phyloP scores from a whole-genome alignment of 30 jellyfish, hydroid and myxozoan species.

The Turritopsis dohrnii region DNA sequence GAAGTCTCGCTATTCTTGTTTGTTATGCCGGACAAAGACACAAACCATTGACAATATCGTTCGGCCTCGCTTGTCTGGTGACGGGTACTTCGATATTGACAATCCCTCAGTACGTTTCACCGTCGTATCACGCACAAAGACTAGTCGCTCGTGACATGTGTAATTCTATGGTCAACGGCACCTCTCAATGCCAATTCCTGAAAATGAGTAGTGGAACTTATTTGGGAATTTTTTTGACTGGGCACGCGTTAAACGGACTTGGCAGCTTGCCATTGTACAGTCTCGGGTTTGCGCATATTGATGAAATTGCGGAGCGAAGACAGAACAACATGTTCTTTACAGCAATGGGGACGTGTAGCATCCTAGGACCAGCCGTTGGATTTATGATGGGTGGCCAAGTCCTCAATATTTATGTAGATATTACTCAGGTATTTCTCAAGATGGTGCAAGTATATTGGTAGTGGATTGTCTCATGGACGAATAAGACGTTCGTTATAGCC shows the following conservation, averaged over 20 bases:
- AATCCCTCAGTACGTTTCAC: constrained; percentile 26
- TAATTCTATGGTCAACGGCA: not conserved
- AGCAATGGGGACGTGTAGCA: constrained; percentile 18
- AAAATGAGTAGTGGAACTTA: not conserved
- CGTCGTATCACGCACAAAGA: not conserved
- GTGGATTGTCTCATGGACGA: not conserved
- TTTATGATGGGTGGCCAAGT: constrained; percentile 21
- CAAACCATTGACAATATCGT: constrained; percentile 21
- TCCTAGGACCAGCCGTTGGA: constrained; percentile 45
- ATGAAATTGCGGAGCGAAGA: constrained; percentile 34
- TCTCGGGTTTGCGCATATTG: constrained; percentile 40
- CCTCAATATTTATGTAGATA: constrained; percentile 24
- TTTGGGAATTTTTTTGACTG: constrained; percentile 11
- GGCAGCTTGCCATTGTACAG: constrained; percentile 43
- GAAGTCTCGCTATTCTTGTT: constrained; percentile 17
- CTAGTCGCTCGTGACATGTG: constrained; percentile 16
- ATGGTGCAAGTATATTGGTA: no score
- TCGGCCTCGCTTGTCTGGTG: constrained; percentile 20
- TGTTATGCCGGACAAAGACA: constrained; percentile 38
- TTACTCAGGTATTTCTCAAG: constrained; percentile 19
- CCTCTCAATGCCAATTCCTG: not conserved
- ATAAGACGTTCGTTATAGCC: not conserved
- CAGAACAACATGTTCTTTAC: constrained; percentile 38
- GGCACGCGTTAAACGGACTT: constrained; percentile 26
- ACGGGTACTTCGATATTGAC: constrained; percentile 17